Conservation (phyloP, 2,113 vertebrate species). For the Crotophaga sulcirostris region DNA sequence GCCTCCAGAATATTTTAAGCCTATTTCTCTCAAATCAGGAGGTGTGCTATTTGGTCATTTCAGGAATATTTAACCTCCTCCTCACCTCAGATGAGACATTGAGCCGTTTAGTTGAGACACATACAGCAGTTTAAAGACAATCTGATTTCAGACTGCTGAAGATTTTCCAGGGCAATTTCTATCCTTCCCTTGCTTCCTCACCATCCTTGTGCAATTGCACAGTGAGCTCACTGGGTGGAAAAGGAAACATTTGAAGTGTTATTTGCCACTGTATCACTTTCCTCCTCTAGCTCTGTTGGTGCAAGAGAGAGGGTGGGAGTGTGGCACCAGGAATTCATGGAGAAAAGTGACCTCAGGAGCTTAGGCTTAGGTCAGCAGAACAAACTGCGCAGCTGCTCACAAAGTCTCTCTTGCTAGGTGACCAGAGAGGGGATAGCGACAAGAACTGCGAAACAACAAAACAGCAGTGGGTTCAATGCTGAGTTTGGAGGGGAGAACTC, state of each 20-base stretch:
- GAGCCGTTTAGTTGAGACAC: neutral
- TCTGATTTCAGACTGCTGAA: neutral
- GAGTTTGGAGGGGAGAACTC: neutral
- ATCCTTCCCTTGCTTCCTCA: neutral
- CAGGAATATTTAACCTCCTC: neutral
- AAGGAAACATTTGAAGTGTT: neutral
- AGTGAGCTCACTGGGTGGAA: neutral
- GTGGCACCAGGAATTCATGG: rapidly evolving
- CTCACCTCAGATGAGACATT: neutral
- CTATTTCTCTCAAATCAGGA: neutral
- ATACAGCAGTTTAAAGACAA: neutral
- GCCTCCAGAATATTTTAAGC: neutral
- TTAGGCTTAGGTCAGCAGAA: neutral
- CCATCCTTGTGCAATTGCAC: rapidly evolving
- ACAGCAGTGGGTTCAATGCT: neutral
- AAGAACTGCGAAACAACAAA: neutral
- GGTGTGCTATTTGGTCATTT: neutral
- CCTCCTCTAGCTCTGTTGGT: neutral
- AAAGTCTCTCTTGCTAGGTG: neutral
- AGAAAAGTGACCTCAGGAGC: neutral
- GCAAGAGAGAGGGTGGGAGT: neutral
- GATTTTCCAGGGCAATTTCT: neutral
- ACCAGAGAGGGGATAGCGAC: neutral
- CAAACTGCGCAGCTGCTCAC: neutral
- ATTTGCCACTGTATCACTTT: neutral